phyloP scores from a whole-genome alignment of 1,140 invertebrate genomes.

The Eumeta japonica region DNA sequence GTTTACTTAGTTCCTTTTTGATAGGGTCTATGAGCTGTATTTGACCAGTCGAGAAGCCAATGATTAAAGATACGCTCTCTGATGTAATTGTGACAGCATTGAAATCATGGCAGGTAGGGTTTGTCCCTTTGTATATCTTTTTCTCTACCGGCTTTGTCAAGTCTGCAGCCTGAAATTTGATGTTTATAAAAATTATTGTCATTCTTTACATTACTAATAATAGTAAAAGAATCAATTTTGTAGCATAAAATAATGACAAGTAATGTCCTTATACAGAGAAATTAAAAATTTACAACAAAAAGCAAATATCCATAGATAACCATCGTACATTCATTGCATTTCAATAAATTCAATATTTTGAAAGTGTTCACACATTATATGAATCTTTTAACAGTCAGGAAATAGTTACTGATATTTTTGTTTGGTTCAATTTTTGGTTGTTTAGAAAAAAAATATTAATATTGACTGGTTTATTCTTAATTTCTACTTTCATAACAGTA shows the following conservation, averaged over 20 bases:
- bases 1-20: constrained; percentile 91
- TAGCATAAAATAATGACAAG: neutral
- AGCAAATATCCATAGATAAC: neutral
- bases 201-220: too few relatives aligned
- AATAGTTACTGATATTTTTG: too few relatives aligned
- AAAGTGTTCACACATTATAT: too few relatives aligned
- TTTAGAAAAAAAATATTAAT: too few relatives aligned
- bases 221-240: neutral
- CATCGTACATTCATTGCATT: neutral
- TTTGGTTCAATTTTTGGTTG: too few relatives aligned
- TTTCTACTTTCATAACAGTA: too few relatives aligned
- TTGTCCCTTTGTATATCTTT: constrained; percentile 97
- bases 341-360: neutral
- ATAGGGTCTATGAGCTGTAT: constrained; percentile 97
- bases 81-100: constrained; percentile 80
- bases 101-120: constrained; percentile 98
- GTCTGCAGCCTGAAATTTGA: constrained; percentile 75
- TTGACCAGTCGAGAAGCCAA: constrained; percentile 96
- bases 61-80: constrained; percentile 83
- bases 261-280: neutral
- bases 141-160: constrained; percentile 96
- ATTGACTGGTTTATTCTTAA: too few relatives aligned
- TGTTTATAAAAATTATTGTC: too few relatives aligned
- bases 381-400: too few relatives aligned
- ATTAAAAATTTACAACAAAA: neutral